phyloP scores from a whole-genome alignment of 37 sponge, comb jelly and placozoan species.

The Agelas oroides region DNA sequence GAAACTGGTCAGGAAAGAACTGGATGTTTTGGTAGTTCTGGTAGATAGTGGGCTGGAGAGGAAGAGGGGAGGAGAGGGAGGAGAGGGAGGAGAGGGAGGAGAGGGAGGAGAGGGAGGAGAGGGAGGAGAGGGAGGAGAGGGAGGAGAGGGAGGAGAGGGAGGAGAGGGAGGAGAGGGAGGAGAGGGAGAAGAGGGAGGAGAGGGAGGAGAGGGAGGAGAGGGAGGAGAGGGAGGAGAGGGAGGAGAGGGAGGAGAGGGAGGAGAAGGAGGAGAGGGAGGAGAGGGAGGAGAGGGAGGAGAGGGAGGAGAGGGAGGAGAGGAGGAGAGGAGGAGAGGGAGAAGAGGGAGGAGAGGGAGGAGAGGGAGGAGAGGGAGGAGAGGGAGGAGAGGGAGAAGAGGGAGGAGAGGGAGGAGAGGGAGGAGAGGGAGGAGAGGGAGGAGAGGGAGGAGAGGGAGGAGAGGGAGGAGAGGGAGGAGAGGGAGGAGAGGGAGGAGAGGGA shows the following conservation, averaged over 20 bases:
- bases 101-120: not conserved
- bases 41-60: conserved; percentile 33
- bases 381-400: not conserved
- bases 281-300: too few relatives aligned
- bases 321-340: not conserved
- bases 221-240: too few relatives aligned
- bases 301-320: not conserved
- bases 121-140: too few relatives aligned
- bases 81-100: not conserved
- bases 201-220: too few relatives aligned
- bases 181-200: too few relatives aligned
- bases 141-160: too few relatives aligned
- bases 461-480: not conserved
- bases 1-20: conserved; percentile 80
- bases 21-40: conserved; percentile 81
- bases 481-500: not conserved
- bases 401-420: not conserved
- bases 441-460: not conserved
- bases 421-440: not conserved
- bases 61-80: not conserved
- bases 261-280: not conserved
- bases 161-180: too few relatives aligned
- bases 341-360: not conserved
- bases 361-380: not conserved
- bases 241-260: too few relatives aligned